Evolutionary conservation across 2,113 vertebrate species (phyloP), one percentile per base, ranked within the genome.

Genomic region (Nannospalax galili): DNA sequence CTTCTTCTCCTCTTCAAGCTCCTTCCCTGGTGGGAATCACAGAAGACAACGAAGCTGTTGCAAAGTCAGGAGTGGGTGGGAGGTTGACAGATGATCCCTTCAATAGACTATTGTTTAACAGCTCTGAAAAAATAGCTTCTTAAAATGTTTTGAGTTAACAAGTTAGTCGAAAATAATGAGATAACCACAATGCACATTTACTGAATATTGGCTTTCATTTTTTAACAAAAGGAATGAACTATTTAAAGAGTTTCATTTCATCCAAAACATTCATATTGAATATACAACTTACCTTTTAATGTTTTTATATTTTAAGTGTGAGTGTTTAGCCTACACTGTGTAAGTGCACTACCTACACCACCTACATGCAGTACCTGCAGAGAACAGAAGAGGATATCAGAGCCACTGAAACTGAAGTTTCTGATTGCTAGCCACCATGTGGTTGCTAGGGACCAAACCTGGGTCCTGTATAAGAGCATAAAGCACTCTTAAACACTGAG

Each of bases 81-180:
- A 6, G 3, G 16, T 72, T 80, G 37, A 84, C 2, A 2, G 10
- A 74, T 40, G 15, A 6, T 95, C 42, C 85, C 30, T 32, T 86
- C 48, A 35, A 74, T 85, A n/a, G n/a, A n/a, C n/a, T n/a, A n/a
- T n/a, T n/a, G n/a, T n/a, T n/a, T n/a, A 56, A 17, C 2, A 52
- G 17, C 11, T 58, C n/a, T 91, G 56, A 84, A 94, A 81, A 97
- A 90, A 32, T 48, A 88, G 74, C 69, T 88, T 93, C n/a, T 67
- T 69, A 42, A 93, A 92, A 72, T 28, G 1, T 60, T 97, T 92
- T n/a, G 15, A 93, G 52, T 81, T 60, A 67, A 95, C 74, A 65
- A 56, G 22, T 58, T 82, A 40, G 11, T 10, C 30, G 42, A 45
- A 84, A 87, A 95, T 26, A 28, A 72, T 24, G 72, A 81, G 73